These are phyloP conservation scores for Bombus affinis DNA, from an alignment of 1,140 invertebrate genomes.

Conservation along the genomic window DNA sequence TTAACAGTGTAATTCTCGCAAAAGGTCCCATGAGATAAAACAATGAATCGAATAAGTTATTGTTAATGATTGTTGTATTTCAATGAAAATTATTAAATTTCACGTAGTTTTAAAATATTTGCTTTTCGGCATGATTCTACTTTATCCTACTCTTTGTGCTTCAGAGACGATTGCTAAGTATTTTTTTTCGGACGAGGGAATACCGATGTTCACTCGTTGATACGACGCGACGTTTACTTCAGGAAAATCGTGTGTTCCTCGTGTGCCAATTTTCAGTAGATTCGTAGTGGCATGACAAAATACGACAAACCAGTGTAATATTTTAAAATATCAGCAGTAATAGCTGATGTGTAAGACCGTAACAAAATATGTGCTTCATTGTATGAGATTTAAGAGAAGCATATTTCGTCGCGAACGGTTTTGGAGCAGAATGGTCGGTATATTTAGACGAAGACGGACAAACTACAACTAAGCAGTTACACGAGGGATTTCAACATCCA, in stretches of 20 bases:
- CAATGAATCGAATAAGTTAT: too few species aligned
- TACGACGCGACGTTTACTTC: not conserved
- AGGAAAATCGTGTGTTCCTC: not conserved
- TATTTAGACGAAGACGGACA: not conserved
- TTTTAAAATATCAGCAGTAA: slow-evolving; percentile 2
- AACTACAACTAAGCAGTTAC: not conserved
- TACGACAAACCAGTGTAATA: not conserved
- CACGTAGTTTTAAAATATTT: too few species aligned
- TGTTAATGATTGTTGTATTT: too few species aligned
- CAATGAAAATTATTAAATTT: too few species aligned
- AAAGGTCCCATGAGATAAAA: too few species aligned
- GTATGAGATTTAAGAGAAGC: not conserved
- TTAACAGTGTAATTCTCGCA: too few species aligned
- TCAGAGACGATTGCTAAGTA: not conserved
- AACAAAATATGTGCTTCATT: not conserved
- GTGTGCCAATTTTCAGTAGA: not conserved
- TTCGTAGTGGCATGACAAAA: not conserved
- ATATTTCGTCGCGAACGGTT: not conserved
- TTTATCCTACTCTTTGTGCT: too few species aligned
- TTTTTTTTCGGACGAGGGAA: not conserved
- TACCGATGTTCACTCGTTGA: not conserved
- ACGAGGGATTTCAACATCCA: not conserved
- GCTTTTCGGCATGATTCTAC: too few species aligned
- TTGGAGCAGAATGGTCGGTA: not conserved
- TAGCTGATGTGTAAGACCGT: not conserved